Conservation (phyloP, 2,797 vertebrate genomes). For the Sylvilagus floridanus region DNA sequence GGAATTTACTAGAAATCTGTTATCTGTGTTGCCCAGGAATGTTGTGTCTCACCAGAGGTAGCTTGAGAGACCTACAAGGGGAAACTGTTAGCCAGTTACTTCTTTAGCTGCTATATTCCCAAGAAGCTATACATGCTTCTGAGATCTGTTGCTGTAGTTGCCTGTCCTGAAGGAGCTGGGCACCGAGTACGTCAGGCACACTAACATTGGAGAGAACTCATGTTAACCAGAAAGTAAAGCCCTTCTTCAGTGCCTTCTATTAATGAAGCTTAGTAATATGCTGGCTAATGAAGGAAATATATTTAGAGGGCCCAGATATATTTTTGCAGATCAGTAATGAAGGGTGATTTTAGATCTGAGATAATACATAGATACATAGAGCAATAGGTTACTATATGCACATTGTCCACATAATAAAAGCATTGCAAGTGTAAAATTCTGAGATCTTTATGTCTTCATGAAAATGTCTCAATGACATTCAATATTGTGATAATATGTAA, state of each 20-base stretch:
- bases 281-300: neutral
- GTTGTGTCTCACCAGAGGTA: neutral
- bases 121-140: neutral
- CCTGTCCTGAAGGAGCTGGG: neutral
- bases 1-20: neutral
- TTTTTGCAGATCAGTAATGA: constrained; percentile 40
- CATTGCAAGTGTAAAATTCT: neutral
- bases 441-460: neutral
- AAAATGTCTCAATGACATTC: neutral
- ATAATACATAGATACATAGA: neutral
- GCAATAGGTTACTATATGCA: neutral
- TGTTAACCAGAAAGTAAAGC: neutral
- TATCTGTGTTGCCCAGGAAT: neutral
- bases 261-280: neutral
- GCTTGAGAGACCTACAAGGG: neutral
- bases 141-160: no score
- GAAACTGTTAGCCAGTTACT: neutral
- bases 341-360: constrained; percentile 49
- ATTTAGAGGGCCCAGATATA: neutral
- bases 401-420: neutral
- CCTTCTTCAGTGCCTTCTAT: neutral
- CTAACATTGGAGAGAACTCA: neutral
- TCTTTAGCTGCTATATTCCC: neutral
- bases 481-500: neutral
- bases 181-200: no score